Conservation (phyloP, 2,113 vertebrate species). For the Agapornis roseicollis region DNA sequence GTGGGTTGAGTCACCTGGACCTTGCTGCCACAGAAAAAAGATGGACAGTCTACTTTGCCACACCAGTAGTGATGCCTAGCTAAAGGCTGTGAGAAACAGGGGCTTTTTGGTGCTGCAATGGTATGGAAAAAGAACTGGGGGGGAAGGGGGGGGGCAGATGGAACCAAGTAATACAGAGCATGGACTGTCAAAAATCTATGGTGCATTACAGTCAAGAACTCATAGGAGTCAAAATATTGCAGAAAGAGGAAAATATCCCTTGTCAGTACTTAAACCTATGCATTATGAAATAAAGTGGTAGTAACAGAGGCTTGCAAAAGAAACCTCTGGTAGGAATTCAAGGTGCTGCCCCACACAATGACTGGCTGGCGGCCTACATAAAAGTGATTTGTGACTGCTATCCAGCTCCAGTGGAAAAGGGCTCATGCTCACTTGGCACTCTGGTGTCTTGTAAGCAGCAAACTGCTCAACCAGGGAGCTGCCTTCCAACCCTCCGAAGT, state of each 20-base stretch:
- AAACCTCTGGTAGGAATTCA: not conserved
- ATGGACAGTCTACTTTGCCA: not conserved
- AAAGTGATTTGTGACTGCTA: not conserved
- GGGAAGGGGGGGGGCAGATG: not conserved
- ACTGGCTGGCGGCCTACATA: not conserved
- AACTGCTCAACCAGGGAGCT: not conserved
- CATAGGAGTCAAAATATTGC: not conserved
- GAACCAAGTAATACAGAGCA: not conserved
- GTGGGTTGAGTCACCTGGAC: not conserved
- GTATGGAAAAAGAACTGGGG: not conserved
- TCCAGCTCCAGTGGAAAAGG: not conserved
- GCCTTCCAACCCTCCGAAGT: not conserved
- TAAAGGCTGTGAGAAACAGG: not conserved
- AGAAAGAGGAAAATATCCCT: not conserved
- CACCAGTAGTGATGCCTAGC: not conserved
- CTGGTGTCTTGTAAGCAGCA: not conserved
- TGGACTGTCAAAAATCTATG: not conserved
- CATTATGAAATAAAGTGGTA: not conserved
- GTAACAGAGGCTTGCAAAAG: not conserved
- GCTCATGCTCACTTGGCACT: not conserved
- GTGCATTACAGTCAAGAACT: not conserved
- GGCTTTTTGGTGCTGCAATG: not conserved
- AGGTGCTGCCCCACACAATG: not conserved
- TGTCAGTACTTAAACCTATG: not conserved
- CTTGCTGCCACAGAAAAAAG: fast-evolving